phyloP scores from a whole-genome alignment of 2,113 vertebrate genomes.

The Pelmatolapia mariae region DNA sequence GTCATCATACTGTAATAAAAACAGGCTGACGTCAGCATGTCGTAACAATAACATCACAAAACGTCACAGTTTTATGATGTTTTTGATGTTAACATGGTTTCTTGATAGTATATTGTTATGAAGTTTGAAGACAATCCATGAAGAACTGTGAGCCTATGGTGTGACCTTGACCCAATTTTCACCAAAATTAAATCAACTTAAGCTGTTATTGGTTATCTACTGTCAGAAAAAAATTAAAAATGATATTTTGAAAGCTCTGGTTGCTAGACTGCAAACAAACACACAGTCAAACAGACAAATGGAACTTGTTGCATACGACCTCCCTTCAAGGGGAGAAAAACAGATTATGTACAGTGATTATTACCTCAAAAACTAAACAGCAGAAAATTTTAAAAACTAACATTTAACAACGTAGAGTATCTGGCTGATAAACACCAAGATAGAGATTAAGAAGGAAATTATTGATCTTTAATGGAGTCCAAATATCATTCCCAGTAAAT shows the following conservation, averaged over 20 bases:
- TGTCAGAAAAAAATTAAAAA: accelerated
- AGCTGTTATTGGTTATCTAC: not conserved
- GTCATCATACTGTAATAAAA: not conserved
- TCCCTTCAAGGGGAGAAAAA: not conserved
- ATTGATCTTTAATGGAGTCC: accelerated
- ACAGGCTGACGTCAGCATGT: not conserved
- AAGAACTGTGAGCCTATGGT: not conserved
- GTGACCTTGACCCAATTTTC: too few relatives aligned
- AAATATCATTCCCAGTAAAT: not conserved
- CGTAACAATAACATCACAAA: not conserved
- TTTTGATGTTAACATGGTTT: accelerated
- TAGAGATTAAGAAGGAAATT: not conserved
- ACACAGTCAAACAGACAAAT: not conserved
- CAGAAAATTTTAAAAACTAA: not conserved
- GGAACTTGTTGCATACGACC: not conserved
- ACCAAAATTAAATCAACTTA: accelerated
- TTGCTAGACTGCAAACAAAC: not conserved
- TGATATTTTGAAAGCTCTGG: not conserved
- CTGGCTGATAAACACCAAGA: not conserved
- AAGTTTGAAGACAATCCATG: not conserved
- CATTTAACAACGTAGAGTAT: not conserved
- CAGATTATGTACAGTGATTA: not conserved
- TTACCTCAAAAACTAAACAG: not conserved
- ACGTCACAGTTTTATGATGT: not conserved
- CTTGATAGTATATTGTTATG: not conserved